A percentile compares a stretch with the other conserved stretches of the same genome.
Conservation (phyloP, 2,113 vertebrate species). For the Sclerurus mexicanus region DNA sequence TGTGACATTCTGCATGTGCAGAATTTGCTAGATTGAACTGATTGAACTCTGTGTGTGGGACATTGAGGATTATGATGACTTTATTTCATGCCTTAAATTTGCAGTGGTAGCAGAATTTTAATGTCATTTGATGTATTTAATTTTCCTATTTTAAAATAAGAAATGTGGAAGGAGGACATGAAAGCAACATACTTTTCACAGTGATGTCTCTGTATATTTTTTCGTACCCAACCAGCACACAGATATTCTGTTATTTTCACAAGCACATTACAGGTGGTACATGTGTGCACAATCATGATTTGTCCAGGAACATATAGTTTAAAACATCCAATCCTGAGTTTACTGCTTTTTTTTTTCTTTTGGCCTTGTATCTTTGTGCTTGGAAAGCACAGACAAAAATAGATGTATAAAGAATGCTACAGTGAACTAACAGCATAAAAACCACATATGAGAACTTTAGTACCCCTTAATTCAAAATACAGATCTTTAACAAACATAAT, state of each 20-base stretch:
- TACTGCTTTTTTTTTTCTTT: not conserved
- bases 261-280: accelerated
- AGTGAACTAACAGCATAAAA: not conserved
- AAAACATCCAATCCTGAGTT: not conserved
- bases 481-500: not conserved
- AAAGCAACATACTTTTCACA: not conserved
- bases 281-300: not conserved
- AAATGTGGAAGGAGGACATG: not conserved
- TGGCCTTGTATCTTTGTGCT: not conserved
- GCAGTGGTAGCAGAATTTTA: not conserved
- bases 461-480: not conserved
- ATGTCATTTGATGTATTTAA: not conserved
- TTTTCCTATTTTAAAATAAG: not conserved
- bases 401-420: not conserved
- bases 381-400: not conserved
- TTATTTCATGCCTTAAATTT: not conserved
- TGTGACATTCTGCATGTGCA: constrained; percentile 11
- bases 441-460: not conserved
- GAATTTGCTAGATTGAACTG: not conserved
- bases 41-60: not conserved
- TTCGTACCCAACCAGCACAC: not conserved
- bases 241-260: not conserved
- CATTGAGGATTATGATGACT: not conserved
- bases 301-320: not conserved
- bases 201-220: not conserved